Conservation (phyloP, 2,797 vertebrate genomes). For the Champsocephalus esox region DNA sequence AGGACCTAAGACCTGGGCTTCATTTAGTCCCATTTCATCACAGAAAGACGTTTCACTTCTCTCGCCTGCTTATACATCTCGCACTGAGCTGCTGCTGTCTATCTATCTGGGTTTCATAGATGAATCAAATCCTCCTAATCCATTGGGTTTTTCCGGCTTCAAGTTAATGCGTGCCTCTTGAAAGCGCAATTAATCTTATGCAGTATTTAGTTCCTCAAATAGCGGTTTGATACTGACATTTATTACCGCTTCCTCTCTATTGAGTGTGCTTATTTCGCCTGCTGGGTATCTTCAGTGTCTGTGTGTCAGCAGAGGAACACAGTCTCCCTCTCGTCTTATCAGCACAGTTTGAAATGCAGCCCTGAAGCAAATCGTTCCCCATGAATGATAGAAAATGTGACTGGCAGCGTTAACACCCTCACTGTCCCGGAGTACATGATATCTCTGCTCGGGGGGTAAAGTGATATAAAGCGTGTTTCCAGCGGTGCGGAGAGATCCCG, state of each 20-base stretch:
- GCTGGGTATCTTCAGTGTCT: conserved; percentile 8
- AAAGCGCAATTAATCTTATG: conserved; percentile 2
- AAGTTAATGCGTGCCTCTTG: not conserved
- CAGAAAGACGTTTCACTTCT: conserved; percentile 3
- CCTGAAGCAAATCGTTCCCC: conserved; percentile 1
- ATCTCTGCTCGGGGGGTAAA: not conserved
- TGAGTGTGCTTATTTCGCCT: not conserved
- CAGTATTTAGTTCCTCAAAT: not conserved
- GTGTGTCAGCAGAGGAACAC: conserved; percentile 13
- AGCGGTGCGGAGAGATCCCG: not conserved
- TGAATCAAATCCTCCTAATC: not conserved
- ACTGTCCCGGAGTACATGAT: not conserved
- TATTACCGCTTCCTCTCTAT: not conserved
- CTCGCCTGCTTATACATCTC: not conserved
- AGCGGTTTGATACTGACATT: not conserved
- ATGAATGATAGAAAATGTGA: conserved; percentile 12
- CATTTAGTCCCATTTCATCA: not conserved
- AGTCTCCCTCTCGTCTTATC: conserved; percentile 22
- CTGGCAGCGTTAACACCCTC: not conserved
- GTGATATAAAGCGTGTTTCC: not conserved
- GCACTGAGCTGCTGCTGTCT: not conserved
- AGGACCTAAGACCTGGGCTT: too few relatives aligned
- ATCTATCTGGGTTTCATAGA: not conserved
- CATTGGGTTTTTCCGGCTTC: not conserved
- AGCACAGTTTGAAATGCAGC: conserved; percentile 17